Evolutionary conservation across 2,113 vertebrate species (phyloP), one percentile per base, ranked within the genome.

Genomic region (Nesoenas mayeri): DNA sequence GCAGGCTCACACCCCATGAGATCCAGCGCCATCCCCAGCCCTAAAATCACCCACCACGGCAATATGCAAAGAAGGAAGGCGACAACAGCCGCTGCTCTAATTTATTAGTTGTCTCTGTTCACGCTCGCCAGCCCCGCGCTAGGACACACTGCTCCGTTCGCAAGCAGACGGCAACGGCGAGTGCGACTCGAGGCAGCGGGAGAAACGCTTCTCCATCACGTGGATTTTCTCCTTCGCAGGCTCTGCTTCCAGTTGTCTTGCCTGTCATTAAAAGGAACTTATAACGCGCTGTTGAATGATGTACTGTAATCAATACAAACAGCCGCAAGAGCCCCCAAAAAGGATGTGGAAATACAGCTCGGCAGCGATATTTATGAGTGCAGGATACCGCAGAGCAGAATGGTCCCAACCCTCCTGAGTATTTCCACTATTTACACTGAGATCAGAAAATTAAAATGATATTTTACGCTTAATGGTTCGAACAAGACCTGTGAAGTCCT

Each of bases 371-470:
- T 72, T 82, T 72, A 62, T 12, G 36, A 91, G 69, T 0, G 0
- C 44, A 79, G 72, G 90, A 88, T 51, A 77, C 56, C 38, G 1
- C 77, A 79, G 69, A 72, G 38, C 79, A 77, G 50, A 72, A n/a
- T 62, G n/a, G 83, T 8, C 38, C 77, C 77, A 81, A 26, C 13
- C 69, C 95, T 79, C 95, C 54, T 0, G 40, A 93, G 88, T 48
- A 58, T 91, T 93, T 61, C 88, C 84, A 91, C 89, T 85, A 73
- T 89, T 88, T 93, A 95, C 89, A 79, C 44, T 8, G 22, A 91
- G 48, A 93, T 85, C 79, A 86, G 84, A 91, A 97, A 96, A 96
- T 95, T 90, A 91, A 89, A 95, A 92, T 81, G 16, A 93, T 90
- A 94, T 93, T 95, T 95, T 96, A 87, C 0, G 15, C 90, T 81